A percentile compares a stretch with the other conserved stretches of the same genome.
Conservation (phyloP, 2,888 invertebrate genomes). For the Lypha dubia region DNA sequence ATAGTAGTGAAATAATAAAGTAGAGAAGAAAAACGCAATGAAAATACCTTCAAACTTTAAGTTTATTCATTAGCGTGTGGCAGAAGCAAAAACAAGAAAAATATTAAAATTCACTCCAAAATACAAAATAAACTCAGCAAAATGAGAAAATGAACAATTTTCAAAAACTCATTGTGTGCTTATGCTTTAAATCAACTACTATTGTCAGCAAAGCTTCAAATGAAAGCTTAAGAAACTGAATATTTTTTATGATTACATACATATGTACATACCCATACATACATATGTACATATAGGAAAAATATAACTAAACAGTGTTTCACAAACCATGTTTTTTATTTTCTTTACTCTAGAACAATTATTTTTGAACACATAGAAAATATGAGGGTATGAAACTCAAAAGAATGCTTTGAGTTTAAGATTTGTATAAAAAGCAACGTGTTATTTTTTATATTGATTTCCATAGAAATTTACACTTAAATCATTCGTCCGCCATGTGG, state of each 20-base stretch:
- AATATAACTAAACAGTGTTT: constrained; percentile 10
- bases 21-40: constrained; percentile 53
- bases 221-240: constrained; percentile 22
- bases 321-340: constrained; percentile 4
- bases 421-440: no score
- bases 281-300: neutral
- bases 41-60: constrained; percentile 46
- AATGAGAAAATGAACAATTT: constrained; percentile 35
- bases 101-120: constrained; percentile 25
- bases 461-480: no score
- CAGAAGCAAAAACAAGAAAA: constrained; percentile 21
- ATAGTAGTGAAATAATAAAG: constrained; percentile 51
- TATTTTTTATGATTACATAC: neutral
- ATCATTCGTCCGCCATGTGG: no score
- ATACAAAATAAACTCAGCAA: constrained; percentile 43
- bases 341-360: no score
- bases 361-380: no score
- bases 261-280: neutral
- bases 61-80: constrained; percentile 11
- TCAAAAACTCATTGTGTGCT: constrained; percentile 47
- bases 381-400: no score
- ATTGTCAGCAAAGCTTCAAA: constrained; percentile 40
- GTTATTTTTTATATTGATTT: no score
- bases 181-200: constrained; percentile 45
- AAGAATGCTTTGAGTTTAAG: no score